Evolutionary conservation across 2,113 vertebrate species (phyloP).

Genomic region (Anarrhichthys ocellatus): DNA sequence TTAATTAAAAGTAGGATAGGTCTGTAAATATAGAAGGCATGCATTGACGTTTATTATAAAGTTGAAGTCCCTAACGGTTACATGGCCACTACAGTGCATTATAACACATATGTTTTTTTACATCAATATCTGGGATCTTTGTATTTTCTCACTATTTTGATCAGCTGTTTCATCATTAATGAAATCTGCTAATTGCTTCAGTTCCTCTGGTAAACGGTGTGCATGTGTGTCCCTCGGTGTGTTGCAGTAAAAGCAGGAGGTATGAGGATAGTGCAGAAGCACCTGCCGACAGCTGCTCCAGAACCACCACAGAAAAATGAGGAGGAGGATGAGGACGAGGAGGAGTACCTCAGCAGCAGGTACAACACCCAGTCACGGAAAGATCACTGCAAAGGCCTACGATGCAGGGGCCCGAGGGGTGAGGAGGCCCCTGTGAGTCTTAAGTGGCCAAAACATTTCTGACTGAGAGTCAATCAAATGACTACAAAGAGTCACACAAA

Average conservation of each 20-base stretch:
- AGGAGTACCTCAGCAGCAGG: slow-evolving; percentile 93
- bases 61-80: background rate
- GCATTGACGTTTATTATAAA: background rate
- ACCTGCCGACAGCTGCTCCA: slow-evolving; percentile 84
- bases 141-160: background rate
- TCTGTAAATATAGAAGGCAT: background rate
- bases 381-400: background rate
- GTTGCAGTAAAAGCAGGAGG: slow-evolving; percentile 95
- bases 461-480: background rate
- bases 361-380: slow-evolving; percentile 62
- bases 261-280: slow-evolving; percentile 98
- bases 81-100: background rate
- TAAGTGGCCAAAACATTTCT: background rate
- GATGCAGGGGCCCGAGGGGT: background rate
- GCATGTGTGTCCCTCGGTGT: background rate
- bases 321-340: slow-evolving; percentile 91
- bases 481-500: background rate
- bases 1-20: background rate
- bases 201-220: background rate
- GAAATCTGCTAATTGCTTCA: background rate
- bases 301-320: slow-evolving; percentile 90
- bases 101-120: background rate
- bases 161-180: background rate
- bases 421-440: background rate
- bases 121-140: background rate